Percentiles rank a stretch among this genome's conserved stretches.
phyloP scores from a whole-genome alignment of 2,797 vertebrate species.

The Orientallactaga sibirica region DNA sequence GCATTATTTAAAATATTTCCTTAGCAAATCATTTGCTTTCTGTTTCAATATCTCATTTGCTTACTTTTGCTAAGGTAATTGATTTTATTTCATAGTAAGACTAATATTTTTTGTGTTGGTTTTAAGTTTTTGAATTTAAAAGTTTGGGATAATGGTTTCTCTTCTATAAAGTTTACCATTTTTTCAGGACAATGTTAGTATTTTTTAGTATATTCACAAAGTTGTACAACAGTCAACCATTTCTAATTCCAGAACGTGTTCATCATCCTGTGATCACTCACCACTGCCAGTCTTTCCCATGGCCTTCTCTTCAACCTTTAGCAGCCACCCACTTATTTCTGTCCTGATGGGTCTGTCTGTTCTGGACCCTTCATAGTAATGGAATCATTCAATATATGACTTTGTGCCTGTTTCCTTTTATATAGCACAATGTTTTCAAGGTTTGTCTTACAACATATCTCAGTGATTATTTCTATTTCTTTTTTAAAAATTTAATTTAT shows the following conservation, averaged over 20 bases:
- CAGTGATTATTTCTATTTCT: neutral
- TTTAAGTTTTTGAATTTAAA: conserved; percentile 37
- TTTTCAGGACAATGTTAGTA: neutral
- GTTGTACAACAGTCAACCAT: neutral
- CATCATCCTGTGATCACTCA: neutral
- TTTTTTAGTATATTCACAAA: conserved; percentile 13
- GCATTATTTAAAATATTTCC: conserved; percentile 55
- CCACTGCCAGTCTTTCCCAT: neutral
- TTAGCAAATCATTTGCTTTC: neutral
- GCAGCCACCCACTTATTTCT: neutral
- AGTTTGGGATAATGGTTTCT: neutral
- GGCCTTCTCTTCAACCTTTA: neutral
- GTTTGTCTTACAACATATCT: neutral
- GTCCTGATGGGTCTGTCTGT: neutral
- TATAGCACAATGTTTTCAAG: neutral
- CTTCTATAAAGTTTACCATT: neutral
- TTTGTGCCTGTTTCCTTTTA: neutral
- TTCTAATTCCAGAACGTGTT: neutral
- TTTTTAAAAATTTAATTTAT: too few species aligned
- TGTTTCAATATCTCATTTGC: conserved; percentile 23
- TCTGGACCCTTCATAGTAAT: neutral
- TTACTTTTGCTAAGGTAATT: conserved; percentile 23
- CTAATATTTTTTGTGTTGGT: neutral
- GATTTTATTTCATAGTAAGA: conserved; percentile 1
- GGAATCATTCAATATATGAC: neutral